Evolutionary conservation across 2,888 invertebrate species (phyloP).

Genomic region (Boloria selene): DNA sequence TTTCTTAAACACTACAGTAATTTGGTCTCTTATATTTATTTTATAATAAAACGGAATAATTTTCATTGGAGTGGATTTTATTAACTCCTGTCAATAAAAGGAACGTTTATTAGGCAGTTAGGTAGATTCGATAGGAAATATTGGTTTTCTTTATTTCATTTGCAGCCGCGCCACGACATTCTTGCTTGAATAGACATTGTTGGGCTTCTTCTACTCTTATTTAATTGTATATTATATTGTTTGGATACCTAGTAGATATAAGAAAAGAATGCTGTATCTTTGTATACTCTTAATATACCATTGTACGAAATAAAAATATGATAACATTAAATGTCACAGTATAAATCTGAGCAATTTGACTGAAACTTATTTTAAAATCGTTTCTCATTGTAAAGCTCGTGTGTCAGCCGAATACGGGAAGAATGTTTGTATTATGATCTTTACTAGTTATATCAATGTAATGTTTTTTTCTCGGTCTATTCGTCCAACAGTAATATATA

Average conservation of each 20-base stretch:
- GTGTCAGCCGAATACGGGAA: too few relatives aligned
- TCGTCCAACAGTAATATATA: too few relatives aligned
- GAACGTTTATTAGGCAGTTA: slow-evolving; percentile 65
- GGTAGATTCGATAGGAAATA: slow-evolving; percentile 66
- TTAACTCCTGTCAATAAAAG: slow-evolving; percentile 54
- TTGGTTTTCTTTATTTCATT: slow-evolving; percentile 40
- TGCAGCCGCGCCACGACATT: slow-evolving; percentile 24
- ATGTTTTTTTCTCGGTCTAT: too few relatives aligned
- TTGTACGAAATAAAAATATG: too few relatives aligned
- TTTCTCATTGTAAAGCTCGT: too few relatives aligned
- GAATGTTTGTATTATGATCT: too few relatives aligned
- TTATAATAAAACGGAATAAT: slow-evolving; percentile 41
- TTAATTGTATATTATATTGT: slow-evolving; percentile 3
- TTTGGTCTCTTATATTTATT: slow-evolving; percentile 5
- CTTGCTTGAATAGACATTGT: slow-evolving; percentile 17
- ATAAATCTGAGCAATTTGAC: too few relatives aligned
- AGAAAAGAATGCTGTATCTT: not conserved
- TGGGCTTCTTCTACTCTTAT: slow-evolving; percentile 2
- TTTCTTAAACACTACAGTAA: too few relatives aligned
- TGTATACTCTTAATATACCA: too few relatives aligned
- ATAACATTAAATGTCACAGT: too few relatives aligned
- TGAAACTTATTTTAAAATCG: too few relatives aligned
- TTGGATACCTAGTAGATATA: not conserved
- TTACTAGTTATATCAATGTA: too few relatives aligned
- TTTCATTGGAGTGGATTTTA: slow-evolving; percentile 47